Evolutionary conservation across 2,113 vertebrate species (phyloP).

Genomic region (Ictidomys tridecemlineatus): DNA sequence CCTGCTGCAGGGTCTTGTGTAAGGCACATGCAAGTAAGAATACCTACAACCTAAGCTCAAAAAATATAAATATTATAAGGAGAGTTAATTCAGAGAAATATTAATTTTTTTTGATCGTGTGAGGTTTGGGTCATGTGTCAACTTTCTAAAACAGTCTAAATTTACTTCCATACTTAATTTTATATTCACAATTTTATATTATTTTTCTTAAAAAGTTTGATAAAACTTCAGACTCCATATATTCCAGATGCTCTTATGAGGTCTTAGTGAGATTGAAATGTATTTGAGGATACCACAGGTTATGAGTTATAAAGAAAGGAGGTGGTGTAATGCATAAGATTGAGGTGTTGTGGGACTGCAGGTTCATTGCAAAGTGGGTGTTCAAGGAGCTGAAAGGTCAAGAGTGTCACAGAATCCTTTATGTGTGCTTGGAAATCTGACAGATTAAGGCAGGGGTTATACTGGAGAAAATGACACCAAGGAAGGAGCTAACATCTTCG

Average conservation of each 20-base stretch:
- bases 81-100: neutral
- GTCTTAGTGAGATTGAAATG: neutral
- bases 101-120: neutral
- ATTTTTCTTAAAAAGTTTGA: neutral
- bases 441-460: too few relatives aligned
- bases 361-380: neutral
- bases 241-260: neutral
- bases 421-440: neutral
- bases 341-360: neutral
- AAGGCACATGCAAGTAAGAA: neutral
- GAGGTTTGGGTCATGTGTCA: neutral
- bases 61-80: neutral
- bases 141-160: neutral
- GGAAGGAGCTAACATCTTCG: neutral
- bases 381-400: neutral
- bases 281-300: neutral
- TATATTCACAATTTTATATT: neutral
- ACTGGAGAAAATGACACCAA: neutral
- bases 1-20: neutral
- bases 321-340: neutral
- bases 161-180: neutral
- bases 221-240: neutral
- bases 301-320: neutral
- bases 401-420: neutral
- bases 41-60: neutral